Evolutionary conservation across 2,113 vertebrate genomes (phyloP).

Genomic region (Perca flavescens): DNA sequence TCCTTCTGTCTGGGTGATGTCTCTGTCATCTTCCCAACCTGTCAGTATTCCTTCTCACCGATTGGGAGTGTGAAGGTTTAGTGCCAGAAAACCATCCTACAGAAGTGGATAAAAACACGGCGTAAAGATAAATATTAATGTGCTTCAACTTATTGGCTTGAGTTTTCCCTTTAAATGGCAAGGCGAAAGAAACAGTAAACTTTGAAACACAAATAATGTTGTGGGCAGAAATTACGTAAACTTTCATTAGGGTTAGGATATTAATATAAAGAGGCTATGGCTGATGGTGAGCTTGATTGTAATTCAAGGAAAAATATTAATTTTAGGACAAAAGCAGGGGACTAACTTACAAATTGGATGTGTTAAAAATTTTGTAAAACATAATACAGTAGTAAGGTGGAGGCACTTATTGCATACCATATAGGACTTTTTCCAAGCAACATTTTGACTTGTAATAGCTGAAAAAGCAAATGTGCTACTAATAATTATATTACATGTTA

Average conservation of each 20-base stretch:
- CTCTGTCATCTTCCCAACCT: slow-evolving; percentile 28
- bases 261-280: neutral
- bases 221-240: neutral
- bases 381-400: neutral
- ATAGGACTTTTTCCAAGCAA: neutral
- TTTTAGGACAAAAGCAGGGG: neutral
- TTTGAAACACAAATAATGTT: slow-evolving; percentile 9
- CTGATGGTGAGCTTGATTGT: neutral
- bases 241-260: neutral
- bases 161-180: neutral
- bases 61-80: slow-evolving; percentile 24
- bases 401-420: neutral
- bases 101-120: neutral
- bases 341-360: neutral
- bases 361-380: neutral
- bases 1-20: slow-evolving; percentile 12
- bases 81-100: neutral
- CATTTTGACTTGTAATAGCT: neutral
- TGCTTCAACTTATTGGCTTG: neutral
- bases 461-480: neutral
- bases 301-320: neutral
- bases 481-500: neutral
- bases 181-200: neutral
- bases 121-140: neutral
- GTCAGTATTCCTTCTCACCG: neutral